Conservation (phyloP, 2,888 invertebrate genomes). For the Parnassius smintheus region DNA sequence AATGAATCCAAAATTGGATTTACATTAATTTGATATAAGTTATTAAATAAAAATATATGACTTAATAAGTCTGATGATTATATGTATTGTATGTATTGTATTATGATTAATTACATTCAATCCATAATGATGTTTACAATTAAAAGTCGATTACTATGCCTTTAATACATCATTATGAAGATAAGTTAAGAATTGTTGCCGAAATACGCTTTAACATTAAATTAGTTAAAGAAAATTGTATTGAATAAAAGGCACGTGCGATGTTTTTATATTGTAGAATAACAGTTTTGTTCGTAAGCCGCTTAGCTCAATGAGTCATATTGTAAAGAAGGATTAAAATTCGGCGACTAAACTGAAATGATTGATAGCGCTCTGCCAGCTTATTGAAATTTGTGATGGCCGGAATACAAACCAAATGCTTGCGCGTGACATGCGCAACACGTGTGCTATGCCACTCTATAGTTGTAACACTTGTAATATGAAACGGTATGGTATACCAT, state of each 20-base stretch:
- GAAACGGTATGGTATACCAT: too few species aligned
- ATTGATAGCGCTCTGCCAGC: slow-evolving; percentile 33
- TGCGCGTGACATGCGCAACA: too few species aligned
- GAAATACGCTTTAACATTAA: slow-evolving; percentile 17
- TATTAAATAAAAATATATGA: too few species aligned
- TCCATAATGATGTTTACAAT: slow-evolving; percentile 3
- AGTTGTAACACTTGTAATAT: too few species aligned
- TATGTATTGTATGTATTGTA: too few species aligned
- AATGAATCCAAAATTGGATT: too few species aligned
- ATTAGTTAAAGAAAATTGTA: slow-evolving; percentile 12
- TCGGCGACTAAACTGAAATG: slow-evolving; percentile 29
- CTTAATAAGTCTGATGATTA: too few species aligned
- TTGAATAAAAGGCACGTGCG: slow-evolving; percentile 33
- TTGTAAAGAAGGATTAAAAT: slow-evolving; percentile 31
- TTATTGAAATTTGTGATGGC: slow-evolving; percentile 4
- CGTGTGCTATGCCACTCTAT: too few species aligned
- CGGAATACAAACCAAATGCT: too few species aligned
- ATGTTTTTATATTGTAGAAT: slow-evolving; percentile 26
- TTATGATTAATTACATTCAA: too few species aligned
- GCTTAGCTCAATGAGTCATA: slow-evolving; percentile 35
- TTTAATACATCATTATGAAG: slow-evolving; percentile 19
- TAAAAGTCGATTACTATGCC: slow-evolving; percentile 11
- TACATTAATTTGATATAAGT: too few species aligned
- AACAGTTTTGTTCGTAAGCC: slow-evolving; percentile 31
- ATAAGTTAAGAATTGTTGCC: slow-evolving; percentile 18